Evolutionary conservation across 2,113 vertebrate species (phyloP).

Genomic region (Petaurus breviceps): DNA sequence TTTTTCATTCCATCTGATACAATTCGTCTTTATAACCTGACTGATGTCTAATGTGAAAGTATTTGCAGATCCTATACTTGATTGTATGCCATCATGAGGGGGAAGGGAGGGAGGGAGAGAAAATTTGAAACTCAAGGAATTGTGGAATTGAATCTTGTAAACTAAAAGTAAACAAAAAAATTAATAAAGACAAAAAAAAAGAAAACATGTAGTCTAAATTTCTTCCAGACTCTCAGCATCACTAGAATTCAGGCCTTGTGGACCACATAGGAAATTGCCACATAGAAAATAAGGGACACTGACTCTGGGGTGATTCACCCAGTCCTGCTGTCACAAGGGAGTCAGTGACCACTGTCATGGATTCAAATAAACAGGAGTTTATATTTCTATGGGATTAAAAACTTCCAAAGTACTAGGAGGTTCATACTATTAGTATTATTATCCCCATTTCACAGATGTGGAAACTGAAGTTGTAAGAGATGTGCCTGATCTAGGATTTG

Average conservation of each 20-base stretch:
- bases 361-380: background rate
- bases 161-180: too few relatives aligned
- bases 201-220: too few relatives aligned
- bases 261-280: background rate
- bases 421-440: background rate
- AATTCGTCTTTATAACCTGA: too few relatives aligned
- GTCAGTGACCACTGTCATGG: rapidly evolving
- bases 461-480: background rate
- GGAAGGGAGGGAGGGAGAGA: too few relatives aligned
- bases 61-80: too few relatives aligned
- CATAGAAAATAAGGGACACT: background rate
- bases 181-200: too few relatives aligned
- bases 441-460: background rate
- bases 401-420: background rate
- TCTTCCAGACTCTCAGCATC: background rate
- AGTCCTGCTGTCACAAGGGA: background rate
- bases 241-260: background rate
- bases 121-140: too few relatives aligned
- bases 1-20: too few relatives aligned
- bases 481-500: background rate
- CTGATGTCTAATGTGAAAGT: too few relatives aligned
- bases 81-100: too few relatives aligned
- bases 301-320: background rate
- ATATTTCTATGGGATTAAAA: background rate
- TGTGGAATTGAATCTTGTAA: too few relatives aligned